Evolutionary conservation across 2,113 vertebrate genomes (phyloP), one percentile per base, ranked within the genome.

Genomic region (Platichthys flesus): DNA sequence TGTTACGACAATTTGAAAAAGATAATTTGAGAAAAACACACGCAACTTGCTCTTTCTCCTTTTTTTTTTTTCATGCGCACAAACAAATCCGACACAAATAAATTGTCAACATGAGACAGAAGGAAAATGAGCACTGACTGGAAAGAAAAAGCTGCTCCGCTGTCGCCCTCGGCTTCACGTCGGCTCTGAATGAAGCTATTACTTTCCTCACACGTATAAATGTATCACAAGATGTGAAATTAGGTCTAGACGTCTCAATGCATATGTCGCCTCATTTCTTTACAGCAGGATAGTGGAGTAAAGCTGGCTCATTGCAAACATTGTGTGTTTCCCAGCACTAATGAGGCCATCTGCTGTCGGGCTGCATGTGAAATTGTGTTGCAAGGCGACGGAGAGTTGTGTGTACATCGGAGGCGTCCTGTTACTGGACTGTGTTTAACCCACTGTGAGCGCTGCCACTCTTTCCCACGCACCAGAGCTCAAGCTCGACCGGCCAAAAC

Each of bases 241-340:
- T 62, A 59, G 14, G 15, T 35, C 31, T 52, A 37, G 42, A 73
- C 54, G 15, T 71, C 20, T 69, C 45, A 6, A 3, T 20, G 71
- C 58, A 31, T 63, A 67, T 86, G 37, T 70, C 28, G 4, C 5
- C 61, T 31, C 5, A 31, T 31, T 31, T 31, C 31, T 7, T 65
- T 61, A 7, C 26, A 42, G 74, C 60, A 12, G 73, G 52, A 77
- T 67, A 10, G 57, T 76, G 23, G 59, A 67, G 66, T 23, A 49
- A n/a, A 9, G 15, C 9, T 40, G 31, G 56, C 10, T n/a, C 40
- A 28, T 51, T 58, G 3, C 45, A 23, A 55, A 23, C 63, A 68
- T 24, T 56, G n/a, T 59, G 26, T 59, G 68, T 84, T 84, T 55
- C 62, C 20, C 67, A 55, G 15, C 80, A 40, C 15, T 80, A 78